Evolutionary conservation across 2,797 vertebrate genomes (phyloP).

Genomic region (Sebastes ruberrimus): DNA sequence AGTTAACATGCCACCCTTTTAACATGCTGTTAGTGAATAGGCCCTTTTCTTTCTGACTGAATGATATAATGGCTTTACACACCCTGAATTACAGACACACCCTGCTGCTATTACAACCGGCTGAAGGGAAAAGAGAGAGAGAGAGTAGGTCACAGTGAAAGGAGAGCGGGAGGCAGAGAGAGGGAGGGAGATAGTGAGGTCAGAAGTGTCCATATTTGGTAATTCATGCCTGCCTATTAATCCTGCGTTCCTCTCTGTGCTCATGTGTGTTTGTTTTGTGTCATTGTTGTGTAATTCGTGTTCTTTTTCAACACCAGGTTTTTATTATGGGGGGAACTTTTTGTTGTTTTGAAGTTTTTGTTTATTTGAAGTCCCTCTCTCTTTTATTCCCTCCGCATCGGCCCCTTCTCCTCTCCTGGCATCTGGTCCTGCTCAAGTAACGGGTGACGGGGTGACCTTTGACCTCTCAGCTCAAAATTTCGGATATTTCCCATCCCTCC

Average conservation of each 20-base stretch:
- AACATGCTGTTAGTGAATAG: slow-evolving; percentile 61
- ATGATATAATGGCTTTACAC: slow-evolving; percentile 71
- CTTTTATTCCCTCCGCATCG: background rate
- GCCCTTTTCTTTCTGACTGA: slow-evolving; percentile 58
- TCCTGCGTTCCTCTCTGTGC: slow-evolving; percentile 22
- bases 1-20: slow-evolving; percentile 49
- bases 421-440: slow-evolving; percentile 66
- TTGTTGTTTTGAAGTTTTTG: background rate
- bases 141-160: slow-evolving; percentile 46
- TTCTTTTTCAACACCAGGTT: background rate
- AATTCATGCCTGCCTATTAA: slow-evolving; percentile 67
- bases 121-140: slow-evolving; percentile 26
- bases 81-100: slow-evolving; percentile 77
- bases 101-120: slow-evolving; percentile 72
- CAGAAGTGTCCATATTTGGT: slow-evolving; percentile 84
- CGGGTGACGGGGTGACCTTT: slow-evolving; percentile 54
- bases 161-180: slow-evolving; percentile 34
- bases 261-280: slow-evolving; percentile 33
- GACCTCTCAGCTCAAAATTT: slow-evolving; percentile 55
- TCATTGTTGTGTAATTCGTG: background rate
- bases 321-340: background rate
- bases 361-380: background rate
- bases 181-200: slow-evolving; percentile 65
- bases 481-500: slow-evolving; percentile 62
- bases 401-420: slow-evolving; percentile 6